Base-by-base conservation (phyloP, 2,888 invertebrate species). In the Geophilus truncorum region DNA sequence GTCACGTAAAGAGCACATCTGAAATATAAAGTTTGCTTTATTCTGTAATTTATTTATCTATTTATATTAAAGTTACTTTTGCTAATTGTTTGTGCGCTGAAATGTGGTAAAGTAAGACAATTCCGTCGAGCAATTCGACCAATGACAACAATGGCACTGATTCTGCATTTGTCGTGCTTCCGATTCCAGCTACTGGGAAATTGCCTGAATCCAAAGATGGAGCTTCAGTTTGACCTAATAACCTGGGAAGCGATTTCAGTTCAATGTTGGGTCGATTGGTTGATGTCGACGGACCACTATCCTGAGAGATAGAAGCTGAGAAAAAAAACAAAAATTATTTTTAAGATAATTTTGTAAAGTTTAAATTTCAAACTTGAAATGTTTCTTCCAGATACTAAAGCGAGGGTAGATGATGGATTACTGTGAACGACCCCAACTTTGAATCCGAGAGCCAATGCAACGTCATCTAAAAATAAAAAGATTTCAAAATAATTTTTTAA, bases 71-170 rank as follows among this genome's bases (percentile, higher is more conserved):
- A n/a, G n/a, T 77, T 78, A 85, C 85, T 83, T 86, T 86, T 80
- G 85, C 85, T 25, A 86, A 83, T 83, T 92, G 91, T 84, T 92
- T 92, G 84, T 92, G 91, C 0, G 92, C 92, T 30, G 91, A 89
- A 6, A 90, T 90, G 82, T 92, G 91, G 84, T 92, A 93, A 78
- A 93, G 87, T 0, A 92, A 88, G 10, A 93, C 89, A 0, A 92
- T 88, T 1, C 91, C 91, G 84, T 93, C 92, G 1, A 93, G 85
- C 0, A 93, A 87, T 80, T 92, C 90, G 78, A 91, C 86, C 62
- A 92, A 87, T 0, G 57, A 57, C 1, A 57, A 9, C n/a, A 57
- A 57, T 18, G 57, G 57, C 57, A 57, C 23, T 57, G 57, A 57
- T n/a, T 57, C 57, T 4, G 57, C 18, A 23, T 9, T 57, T 9